Conservation (phyloP, 2,797 vertebrate species). For the Microhierax caerulescens region DNA sequence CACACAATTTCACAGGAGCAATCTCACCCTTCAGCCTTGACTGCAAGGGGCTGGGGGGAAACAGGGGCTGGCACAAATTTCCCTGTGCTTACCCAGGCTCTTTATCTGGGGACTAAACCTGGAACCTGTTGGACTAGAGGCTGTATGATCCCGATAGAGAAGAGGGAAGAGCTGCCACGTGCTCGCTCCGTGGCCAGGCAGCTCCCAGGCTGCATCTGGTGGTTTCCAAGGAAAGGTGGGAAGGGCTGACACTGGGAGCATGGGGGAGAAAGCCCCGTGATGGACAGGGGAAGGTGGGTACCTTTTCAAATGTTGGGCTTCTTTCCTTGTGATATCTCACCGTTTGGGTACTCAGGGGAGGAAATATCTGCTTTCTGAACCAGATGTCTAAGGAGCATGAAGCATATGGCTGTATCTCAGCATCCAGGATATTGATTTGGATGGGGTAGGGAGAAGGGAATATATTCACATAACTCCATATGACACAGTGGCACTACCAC, state of each 20-base stretch:
- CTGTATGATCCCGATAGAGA: background rate
- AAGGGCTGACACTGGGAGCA: background rate
- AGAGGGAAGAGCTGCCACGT: background rate
- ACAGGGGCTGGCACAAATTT: background rate
- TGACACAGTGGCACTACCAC: background rate
- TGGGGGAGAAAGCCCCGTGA: background rate
- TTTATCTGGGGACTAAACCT: background rate
- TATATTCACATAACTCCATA: background rate
- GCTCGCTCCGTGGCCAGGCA: background rate
- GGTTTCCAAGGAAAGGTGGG: background rate
- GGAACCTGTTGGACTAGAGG: background rate
- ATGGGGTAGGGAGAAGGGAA: background rate
- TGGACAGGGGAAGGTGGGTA: background rate
- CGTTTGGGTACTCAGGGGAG: background rate
- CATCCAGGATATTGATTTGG: background rate
- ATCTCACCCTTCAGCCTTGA: background rate
- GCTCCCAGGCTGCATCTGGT: background rate
- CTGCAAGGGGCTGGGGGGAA: background rate
- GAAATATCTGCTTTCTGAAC: background rate
- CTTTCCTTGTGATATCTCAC: background rate
- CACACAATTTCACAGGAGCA: background rate
- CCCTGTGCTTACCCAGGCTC: background rate
- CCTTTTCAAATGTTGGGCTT: background rate
- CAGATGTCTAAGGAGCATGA: background rate
- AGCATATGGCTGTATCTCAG: background rate